Base-by-base conservation (phyloP, 1,140 invertebrate genomes). In the Drosophila grimshawi region DNA sequence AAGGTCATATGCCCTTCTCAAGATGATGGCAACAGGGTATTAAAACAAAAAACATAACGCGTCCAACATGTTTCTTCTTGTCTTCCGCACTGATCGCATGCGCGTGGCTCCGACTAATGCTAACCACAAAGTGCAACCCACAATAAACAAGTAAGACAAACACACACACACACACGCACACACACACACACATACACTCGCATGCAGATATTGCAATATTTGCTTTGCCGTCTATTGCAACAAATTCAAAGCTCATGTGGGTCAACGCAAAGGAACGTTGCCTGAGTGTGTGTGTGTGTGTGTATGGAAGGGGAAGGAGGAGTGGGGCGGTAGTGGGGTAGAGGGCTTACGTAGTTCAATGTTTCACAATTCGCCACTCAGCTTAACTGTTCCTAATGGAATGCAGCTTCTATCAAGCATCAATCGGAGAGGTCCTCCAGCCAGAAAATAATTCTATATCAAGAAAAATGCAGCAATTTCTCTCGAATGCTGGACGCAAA, bases 71-170 rank as follows among this genome's bases (percentile, higher is more conserved):
- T 55, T 65, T 60, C 59, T 19, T 19, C 19, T 19, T 65, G 68
- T 71, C 68, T 71, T 76, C 74, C 62, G 68, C 55, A 72, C 39
- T 35, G 61, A 52, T 70, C 61, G 73, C 68, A 70, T 76, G 67
- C 61, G 43, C 68, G 37, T 72, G 53, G 49, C 55, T 64, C 10
- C 49, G 45, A 51, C 67, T 76, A 76, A 70, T 76, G 67, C 52
- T 43, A 65, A 53, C 52, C 73, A 48, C 68, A 76, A 49, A 64
- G 61, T 71, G 68, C 68, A 64, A 48, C 51, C 60, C 37, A 64
- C 57, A 41, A 62, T 52, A 52, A 62, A 69, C 59, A 71, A 71
- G 19, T 71, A 71, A 71, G 66, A 53, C 66, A 57, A n/a, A 29
- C 45, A 65, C 35, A 57, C 33, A 71, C 61, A 76, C 60, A 46